phyloP scores from a whole-genome alignment of 2,888 invertebrate species.

The Phortica magna region DNA sequence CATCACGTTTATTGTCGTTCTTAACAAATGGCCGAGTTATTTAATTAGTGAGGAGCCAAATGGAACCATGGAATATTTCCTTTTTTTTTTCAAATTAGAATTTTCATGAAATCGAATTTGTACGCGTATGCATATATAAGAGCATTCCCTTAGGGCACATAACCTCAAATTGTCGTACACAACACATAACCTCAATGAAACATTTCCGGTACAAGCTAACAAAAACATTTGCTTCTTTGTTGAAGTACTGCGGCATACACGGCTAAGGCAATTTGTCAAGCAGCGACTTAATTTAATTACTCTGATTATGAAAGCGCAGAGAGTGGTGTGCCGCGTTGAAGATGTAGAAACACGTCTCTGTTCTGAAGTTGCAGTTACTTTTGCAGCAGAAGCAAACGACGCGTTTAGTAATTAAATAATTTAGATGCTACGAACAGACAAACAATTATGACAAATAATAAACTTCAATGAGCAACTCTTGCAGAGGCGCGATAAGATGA shows the following conservation, averaged over 20 bases:
- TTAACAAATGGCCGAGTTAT: background rate
- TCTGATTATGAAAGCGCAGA: background rate
- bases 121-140: background rate
- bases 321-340: background rate
- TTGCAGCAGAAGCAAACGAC: background rate
- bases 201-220: constrained; percentile 7
- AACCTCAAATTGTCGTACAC: constrained; percentile 1
- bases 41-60: constrained; percentile 1
- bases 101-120: background rate
- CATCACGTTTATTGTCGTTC: constrained; percentile 13
- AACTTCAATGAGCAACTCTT: background rate
- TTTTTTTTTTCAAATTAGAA: background rate
- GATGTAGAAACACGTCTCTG: background rate
- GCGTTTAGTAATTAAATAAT: constrained; percentile 15
- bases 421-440: background rate
- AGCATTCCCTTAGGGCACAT: constrained; percentile 6
- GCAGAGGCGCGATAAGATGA: background rate
- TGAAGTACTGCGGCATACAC: background rate
- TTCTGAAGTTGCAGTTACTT: background rate
- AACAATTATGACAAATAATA: background rate
- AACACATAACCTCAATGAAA: constrained; percentile 9
- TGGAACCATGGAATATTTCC: background rate
- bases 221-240: background rate
- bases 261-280: constrained; percentile 3
- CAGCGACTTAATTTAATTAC: constrained; percentile 17